Evolutionary conservation across 2,888 invertebrate genomes (phyloP), one percentile per base, ranked within the genome.

Genomic region (Agonopterix arenella): DNA sequence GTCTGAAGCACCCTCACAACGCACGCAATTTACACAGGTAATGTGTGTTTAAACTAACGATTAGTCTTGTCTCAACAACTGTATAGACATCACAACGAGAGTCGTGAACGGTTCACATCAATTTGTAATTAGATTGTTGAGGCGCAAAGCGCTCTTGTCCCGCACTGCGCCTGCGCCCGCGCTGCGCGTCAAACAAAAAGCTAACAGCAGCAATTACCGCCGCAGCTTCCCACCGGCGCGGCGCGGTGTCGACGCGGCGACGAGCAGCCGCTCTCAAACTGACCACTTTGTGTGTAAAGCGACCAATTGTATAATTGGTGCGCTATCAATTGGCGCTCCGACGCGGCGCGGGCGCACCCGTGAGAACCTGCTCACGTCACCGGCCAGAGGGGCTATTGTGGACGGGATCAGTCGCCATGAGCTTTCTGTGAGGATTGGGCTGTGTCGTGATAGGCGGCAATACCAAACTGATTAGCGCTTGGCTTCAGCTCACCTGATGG

Each of bases 291-390:
- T 62, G 59, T 55, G 63, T 60, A 64, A 66, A 63, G 57, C 58
- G 62, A 62, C 53, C 77, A 80, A 84, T 84, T 82, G 78, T 75
- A 70, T 83, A 83, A 83, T 83, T 80, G 76, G 61, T 57, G 61
- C 51, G 60, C 65, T 61, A 76, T 76, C 75, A 76, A 74, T 72
- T 74, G 74, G 50, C 57, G 66, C 56, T 28, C 7, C 28, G 28
- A 28, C 28, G 28, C 7, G 28, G 28, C 28, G 28, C 55, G 58
- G 63, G 47, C 48, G 41, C 46, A 47, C 11, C 18, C 36, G 48
- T 46, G 56, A 51, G 45, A 38, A 52, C 52, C 8, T 46, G 47
- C 46, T 10, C 46, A 41, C 45, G 44, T 50, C 53, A 50, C 48
- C 36, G 49, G 45, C 45, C 50, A 41, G 45, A 36, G 16, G 43